phyloP scores from a whole-genome alignment of 2,797 vertebrate species.

The Silurus lanzhouensis region DNA sequence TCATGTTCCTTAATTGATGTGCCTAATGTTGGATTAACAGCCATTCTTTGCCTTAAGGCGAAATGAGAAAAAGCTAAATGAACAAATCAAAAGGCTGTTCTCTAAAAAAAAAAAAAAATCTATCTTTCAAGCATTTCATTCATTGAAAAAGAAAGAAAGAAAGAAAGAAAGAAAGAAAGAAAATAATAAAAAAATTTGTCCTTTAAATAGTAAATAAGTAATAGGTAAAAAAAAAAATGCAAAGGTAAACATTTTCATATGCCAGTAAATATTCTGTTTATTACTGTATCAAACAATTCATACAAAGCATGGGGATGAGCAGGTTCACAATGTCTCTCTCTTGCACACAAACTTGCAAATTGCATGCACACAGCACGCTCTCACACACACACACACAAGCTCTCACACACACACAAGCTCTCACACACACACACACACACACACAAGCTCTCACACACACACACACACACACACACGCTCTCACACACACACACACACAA shows the following conservation, averaged over 20 bases:
- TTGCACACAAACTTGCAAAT: neutral
- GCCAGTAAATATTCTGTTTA: slow-evolving; percentile 61
- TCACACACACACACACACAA: slow-evolving; percentile 27
- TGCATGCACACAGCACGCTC: no score
- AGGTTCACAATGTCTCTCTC: neutral
- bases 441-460: no score
- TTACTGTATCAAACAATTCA: slow-evolving; percentile 52
- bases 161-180: no score
- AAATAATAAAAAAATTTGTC: neutral
- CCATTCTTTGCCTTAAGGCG: neutral
- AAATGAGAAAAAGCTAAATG: neutral
- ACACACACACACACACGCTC: neutral
- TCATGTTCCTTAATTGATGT: neutral
- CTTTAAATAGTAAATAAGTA: neutral
- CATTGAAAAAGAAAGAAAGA: no score
- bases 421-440: no score
- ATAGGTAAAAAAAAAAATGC: neutral
- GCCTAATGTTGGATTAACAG: neutral
- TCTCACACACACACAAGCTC: no score
- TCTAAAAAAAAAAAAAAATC: no score
- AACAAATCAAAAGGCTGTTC: neutral
- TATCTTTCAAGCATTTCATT: neutral
- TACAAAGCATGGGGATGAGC: slow-evolving; percentile 41
- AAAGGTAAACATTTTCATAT: neutral
- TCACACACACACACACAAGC: no score